Conservation (phyloP, 2,113 vertebrate species). For the Pteropus alecto region DNA sequence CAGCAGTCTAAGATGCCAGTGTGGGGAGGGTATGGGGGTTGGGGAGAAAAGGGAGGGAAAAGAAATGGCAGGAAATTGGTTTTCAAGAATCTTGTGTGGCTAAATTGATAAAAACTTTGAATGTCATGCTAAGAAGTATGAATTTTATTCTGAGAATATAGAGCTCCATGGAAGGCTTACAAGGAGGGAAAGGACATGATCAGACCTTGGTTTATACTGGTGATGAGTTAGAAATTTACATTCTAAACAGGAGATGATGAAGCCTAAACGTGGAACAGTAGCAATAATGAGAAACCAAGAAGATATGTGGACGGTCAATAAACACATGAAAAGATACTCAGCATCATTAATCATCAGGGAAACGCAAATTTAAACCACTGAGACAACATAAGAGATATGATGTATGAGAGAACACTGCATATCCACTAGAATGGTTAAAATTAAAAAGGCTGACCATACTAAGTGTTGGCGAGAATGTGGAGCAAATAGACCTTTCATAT, state of each 20-base stretch:
- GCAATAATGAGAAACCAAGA: neutral
- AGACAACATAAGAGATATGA: neutral
- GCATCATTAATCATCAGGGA: neutral
- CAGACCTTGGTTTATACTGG: neutral
- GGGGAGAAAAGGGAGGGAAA: neutral
- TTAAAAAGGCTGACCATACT: neutral
- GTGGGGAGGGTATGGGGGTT: neutral
- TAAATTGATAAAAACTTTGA: neutral
- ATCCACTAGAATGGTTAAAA: neutral
- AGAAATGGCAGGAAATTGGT: neutral
- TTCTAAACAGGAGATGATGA: neutral
- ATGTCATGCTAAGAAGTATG: neutral
- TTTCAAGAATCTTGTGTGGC: neutral
- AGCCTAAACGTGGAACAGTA: neutral
- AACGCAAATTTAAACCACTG: neutral
- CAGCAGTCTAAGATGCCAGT: neutral
- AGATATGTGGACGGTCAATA: neutral
- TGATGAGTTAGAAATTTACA: neutral
- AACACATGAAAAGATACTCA: neutral
- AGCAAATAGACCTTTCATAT: neutral
- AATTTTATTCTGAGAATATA: neutral
- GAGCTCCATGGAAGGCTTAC: neutral
- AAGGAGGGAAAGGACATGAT: neutral
- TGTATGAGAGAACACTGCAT: neutral
- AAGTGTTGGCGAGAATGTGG: neutral